These are phyloP conservation scores for Papilio elwesi DNA, from an alignment of 2,888 invertebrate genomes.

Conservation along the genomic window DNA sequence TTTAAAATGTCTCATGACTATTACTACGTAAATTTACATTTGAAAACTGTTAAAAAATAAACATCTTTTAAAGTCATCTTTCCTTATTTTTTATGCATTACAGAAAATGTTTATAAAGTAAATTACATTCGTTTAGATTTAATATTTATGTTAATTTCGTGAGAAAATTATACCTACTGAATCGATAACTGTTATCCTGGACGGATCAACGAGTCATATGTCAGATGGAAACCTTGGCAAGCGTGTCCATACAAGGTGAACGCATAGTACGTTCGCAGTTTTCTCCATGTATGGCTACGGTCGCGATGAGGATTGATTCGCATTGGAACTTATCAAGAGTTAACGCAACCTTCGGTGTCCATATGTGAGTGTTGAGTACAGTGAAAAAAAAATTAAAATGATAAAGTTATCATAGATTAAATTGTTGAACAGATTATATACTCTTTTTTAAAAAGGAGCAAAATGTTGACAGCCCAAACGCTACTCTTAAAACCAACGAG, in stretches of 20 bases:
- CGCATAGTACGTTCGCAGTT: constrained; percentile 37
- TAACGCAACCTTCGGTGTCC: constrained; percentile 16
- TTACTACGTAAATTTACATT: too few relatives aligned
- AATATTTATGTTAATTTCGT: too few relatives aligned
- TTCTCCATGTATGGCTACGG: constrained; percentile 37
- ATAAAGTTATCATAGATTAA: too few relatives aligned
- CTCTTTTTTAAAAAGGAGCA: not conserved
- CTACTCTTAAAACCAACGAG: constrained; percentile 9
- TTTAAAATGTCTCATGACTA: too few relatives aligned
- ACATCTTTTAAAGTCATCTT: too few relatives aligned
- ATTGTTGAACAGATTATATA: too few relatives aligned
- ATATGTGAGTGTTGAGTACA: not conserved
- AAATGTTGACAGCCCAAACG: not conserved
- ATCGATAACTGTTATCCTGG: constrained; percentile 3
- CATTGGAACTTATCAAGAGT: constrained; percentile 21
- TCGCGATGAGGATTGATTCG: constrained; percentile 26
- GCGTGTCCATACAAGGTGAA: constrained; percentile 37
- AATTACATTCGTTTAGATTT: too few relatives aligned
- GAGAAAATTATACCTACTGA: not conserved
- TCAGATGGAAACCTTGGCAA: constrained; percentile 37
- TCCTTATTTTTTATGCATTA: too few relatives aligned
- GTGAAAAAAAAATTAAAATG: not conserved
- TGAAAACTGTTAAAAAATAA: too few relatives aligned
- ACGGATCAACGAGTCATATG: constrained; percentile 17
- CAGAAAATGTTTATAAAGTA: too few relatives aligned